Base-by-base conservation (phyloP, 1,140 invertebrate species). In the Holcopasites calliopsidis region DNA sequence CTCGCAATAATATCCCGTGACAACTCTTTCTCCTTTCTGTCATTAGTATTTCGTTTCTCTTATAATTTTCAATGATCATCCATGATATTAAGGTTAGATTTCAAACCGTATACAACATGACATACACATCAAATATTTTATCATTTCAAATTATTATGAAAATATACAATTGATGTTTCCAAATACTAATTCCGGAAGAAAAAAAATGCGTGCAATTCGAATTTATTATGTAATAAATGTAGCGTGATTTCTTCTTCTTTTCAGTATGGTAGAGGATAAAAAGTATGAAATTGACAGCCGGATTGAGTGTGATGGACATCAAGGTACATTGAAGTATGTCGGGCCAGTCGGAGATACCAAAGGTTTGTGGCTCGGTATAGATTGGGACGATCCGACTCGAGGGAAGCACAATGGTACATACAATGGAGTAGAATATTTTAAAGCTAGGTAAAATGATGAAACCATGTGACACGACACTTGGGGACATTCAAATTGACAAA, bases 361-460 rank as follows among this genome's bases (percentile, higher is more conserved):
- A 82, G 95, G 94, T 72, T 80, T 90, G 49, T 99, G 98, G 97
- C 92, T 97, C 73, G 98, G 98, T 2, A 93, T 99, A 21, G 98
- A 99, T 87, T 99, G 98, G 98, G 98, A 99, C 92, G 95, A 98
- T 89, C 92, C 94, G 3, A 88, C 90, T 33, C 92, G 97, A 85
- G 98, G 98, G 13, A 98, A 98, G 90, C 98, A 99, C 87, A 94
- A 97, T 93, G 98, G 98, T 0, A 94, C 92, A 40, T 93, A 98
- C 68, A 94, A 97, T 81, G 95, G 95, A 55, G 91, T 94, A 54
- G 93, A 94, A 82, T 99, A 98, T 90, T 99, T 98, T 88, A 93
- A 94, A 86, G 95, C 97, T 3, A 94, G 93, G 94, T 96, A 92
- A 90, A 69, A 33, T 4, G 0, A 4, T 40, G 26, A 23, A 42